Conservation (phyloP, 2,888 invertebrate genomes). For the Drosophila histrio region DNA sequence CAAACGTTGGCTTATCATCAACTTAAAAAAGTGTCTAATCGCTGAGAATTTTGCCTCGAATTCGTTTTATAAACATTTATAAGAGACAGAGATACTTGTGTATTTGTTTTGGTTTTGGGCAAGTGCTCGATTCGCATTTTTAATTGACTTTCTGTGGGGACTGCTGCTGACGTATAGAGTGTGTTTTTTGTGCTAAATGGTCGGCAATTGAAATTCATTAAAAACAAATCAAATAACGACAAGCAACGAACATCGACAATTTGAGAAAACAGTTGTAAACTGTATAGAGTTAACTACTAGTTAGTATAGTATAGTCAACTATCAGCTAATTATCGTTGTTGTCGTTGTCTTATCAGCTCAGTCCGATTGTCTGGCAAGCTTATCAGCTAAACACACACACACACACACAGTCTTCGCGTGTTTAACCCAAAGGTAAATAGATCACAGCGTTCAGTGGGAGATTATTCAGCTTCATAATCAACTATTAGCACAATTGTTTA, state of each 20-base stretch:
- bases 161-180: slow-evolving; percentile 45
- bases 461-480: slow-evolving; percentile 20
- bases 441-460: not conserved
- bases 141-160: slow-evolving; percentile 31
- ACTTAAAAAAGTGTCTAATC: slow-evolving; percentile 9
- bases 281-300: not conserved
- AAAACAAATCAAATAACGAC: slow-evolving; percentile 59
- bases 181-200: slow-evolving; percentile 44
- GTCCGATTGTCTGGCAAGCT: slow-evolving; percentile 42
- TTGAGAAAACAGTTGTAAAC: slow-evolving; percentile 10
- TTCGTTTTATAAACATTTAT: slow-evolving; percentile 32
- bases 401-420: slow-evolving; percentile 49
- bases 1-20: slow-evolving; percentile 32
- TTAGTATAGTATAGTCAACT: not conserved
- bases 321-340: not conserved
- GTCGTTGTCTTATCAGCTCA: slow-evolving; percentile 29
- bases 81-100: not conserved
- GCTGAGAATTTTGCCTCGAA: slow-evolving; percentile 34
- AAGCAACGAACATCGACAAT: slow-evolving; percentile 11
- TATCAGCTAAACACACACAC: slow-evolving; percentile 36
- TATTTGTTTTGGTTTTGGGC: slow-evolving; percentile 47
- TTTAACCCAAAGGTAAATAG: slow-evolving; percentile 52
- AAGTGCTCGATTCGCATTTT: slow-evolving; percentile 21
- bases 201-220: slow-evolving; percentile 64
- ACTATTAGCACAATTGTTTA: slow-evolving; percentile 57